Base-by-base conservation (phyloP, 2,797 vertebrate genomes). In the Ctenopoma kingsleyae region DNA sequence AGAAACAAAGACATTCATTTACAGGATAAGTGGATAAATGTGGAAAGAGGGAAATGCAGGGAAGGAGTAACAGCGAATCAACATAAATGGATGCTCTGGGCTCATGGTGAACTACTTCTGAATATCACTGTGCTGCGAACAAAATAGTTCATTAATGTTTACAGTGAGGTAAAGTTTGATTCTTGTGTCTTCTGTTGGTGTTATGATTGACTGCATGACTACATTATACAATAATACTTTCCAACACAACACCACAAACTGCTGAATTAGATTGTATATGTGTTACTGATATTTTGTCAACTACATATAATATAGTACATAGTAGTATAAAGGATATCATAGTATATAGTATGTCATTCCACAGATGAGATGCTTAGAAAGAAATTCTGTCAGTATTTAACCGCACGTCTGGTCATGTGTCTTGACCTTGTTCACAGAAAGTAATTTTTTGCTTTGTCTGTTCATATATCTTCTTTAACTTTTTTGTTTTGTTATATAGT, bases 1-100 rank as follows among this genome's bases (percentile, higher is more conserved):
- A 71, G 41, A 62, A 22, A 59, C 11, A 50, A 23, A 48, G 19
- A 32, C 17, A 4, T 13, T 19, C 0, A 23, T 53, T 67, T 41
- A 35, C 64, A 79, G 38, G 17, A 38, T 38, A 13, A 38, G 36
- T 32, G 30, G 8, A 32, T 32, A 32, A 32, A 32, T 23, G 57
- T 27, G 19, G 58, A 46, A 8, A n/a, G 25, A 20, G 67, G 20
- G 25, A 64, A 73, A 64, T 83, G 78, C 81, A 75, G 69, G n/a
- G 16, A 61, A 65, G 20, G 20, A 67, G 44, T 3, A 41, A 40
- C 30, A 67, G 13, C 49, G 30, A 3, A 62, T 57, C 10, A 47
- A 55, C 36, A 40, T 53, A 55, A 53, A 47, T 5, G 36, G 35
- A 70, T 57, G 71, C 20, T 61, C 9, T 52, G 58, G 57, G 46